phyloP scores from a whole-genome alignment of 2,113 vertebrate genomes.

The Hippocampus mohnikei region DNA sequence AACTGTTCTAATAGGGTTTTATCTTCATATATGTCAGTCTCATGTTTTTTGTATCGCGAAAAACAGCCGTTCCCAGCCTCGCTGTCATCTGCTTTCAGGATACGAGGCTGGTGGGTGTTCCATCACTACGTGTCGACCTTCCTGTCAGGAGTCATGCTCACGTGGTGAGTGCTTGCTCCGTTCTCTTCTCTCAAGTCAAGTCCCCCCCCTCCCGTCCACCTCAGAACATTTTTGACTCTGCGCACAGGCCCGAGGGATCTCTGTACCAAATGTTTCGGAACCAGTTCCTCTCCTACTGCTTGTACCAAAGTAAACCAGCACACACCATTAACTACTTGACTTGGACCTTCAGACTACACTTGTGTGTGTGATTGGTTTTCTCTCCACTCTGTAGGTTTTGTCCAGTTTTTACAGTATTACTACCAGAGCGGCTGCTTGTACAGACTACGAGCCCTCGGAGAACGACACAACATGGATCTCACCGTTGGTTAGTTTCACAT shows the following conservation, averaged over 20 bases:
- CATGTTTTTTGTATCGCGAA: too few species aligned
- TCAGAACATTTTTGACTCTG: slow-evolving; percentile 3
- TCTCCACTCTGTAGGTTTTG: slow-evolving; percentile 77
- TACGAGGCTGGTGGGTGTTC: slow-evolving; percentile 98
- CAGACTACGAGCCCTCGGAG: slow-evolving; percentile 86
- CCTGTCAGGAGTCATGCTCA: slow-evolving; percentile 96
- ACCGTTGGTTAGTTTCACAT: slow-evolving; percentile 80
- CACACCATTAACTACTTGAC: background rate
- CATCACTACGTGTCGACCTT: slow-evolving; percentile 95
- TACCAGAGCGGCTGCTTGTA: slow-evolving; percentile 96
- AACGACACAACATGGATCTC: slow-evolving; percentile 94
- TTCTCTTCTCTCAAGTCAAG: background rate
- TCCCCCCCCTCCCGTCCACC: background rate
- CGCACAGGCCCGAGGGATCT: slow-evolving; percentile 85
- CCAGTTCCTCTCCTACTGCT: slow-evolving; percentile 91
- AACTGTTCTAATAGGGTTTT: too few species aligned
- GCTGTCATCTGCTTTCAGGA: slow-evolving; percentile 69
- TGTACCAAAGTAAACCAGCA: slow-evolving; percentile 90
- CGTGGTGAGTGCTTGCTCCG: slow-evolving; percentile 76
- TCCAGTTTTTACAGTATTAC: slow-evolving; percentile 98
- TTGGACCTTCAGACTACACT: background rate
- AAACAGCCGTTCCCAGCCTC: background rate
- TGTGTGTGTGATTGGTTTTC: background rate
- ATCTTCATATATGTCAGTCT: too few species aligned
- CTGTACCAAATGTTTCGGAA: slow-evolving; percentile 98